A percentile compares a stretch with the other conserved stretches of the same genome.
Evolutionary conservation across 2,888 invertebrate species (phyloP).

Genomic region (Scaptomyza cyrtandrae): DNA sequence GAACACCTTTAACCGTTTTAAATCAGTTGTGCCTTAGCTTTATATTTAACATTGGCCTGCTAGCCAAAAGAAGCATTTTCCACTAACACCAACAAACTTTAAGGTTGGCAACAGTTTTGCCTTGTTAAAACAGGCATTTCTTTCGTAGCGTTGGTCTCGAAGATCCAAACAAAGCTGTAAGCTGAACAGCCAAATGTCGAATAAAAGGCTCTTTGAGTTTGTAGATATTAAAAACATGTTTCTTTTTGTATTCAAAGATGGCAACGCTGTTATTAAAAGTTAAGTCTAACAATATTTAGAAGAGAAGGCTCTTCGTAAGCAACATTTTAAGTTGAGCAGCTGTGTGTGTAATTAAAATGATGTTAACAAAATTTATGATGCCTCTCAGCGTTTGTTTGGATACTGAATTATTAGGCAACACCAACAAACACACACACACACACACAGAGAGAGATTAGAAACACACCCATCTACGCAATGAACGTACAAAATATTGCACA

Average conservation of each 20-base stretch:
- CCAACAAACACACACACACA: neutral
- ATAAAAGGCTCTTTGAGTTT: neutral
- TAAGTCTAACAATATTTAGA: neutral
- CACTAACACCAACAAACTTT: neutral
- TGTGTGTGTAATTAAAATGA: slow-evolving; percentile 17
- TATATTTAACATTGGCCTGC: no score
- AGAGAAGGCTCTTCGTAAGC: neutral
- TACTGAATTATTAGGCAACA: slow-evolving; percentile 6
- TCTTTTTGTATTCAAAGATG: neutral
- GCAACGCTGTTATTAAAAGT: neutral
- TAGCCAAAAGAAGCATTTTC: neutral
- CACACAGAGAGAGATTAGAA: neutral
- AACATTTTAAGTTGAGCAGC: neutral
- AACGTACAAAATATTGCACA: slow-evolving; percentile 24
- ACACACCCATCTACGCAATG: slow-evolving; percentile 5
- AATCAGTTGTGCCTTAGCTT: no score
- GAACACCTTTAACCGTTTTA: no score
- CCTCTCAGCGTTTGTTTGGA: slow-evolving; percentile 14
- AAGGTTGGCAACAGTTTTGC: neutral
- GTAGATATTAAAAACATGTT: no score
- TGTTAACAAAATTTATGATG: slow-evolving; percentile 15
- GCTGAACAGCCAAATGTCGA: neutral
- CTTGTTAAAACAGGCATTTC: no score
- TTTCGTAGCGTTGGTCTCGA: no score
- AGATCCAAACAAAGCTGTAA: no score